Conservation (phyloP, 2,797 vertebrate species). For the Chloroceryle amazona region DNA sequence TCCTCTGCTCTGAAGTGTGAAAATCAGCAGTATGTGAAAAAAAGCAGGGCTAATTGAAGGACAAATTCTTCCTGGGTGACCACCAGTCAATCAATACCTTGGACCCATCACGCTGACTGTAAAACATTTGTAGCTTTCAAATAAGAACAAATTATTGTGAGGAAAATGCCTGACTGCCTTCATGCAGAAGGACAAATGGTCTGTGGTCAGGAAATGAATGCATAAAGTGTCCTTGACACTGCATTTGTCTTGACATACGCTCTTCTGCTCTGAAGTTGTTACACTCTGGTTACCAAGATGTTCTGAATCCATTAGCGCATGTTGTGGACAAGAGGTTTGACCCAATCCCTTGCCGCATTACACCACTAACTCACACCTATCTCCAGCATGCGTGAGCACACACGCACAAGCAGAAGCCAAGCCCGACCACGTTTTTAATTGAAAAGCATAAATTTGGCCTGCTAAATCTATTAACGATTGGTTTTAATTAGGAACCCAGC, state of each 20-base stretch:
- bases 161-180: background rate
- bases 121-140: conserved; percentile 28
- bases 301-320: conserved; percentile 12
- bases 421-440: conserved; percentile 71
- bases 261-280: conserved; percentile 1
- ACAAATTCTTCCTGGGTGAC: conserved; percentile 21
- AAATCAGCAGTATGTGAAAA: background rate
- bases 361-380: background rate
- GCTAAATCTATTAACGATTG: conserved; percentile 85
- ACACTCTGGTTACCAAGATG: background rate
- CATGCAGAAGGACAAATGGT: background rate
- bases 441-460: conserved; percentile 84
- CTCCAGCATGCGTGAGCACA: background rate
- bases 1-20: background rate
- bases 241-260: background rate
- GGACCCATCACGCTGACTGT: background rate
- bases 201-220: background rate
- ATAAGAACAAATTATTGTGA: background rate
- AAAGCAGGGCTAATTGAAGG: conserved; percentile 12
- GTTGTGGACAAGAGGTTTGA: conserved; percentile 5
- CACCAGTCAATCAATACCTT: background rate
- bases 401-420: conserved; percentile 11
- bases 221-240: background rate
- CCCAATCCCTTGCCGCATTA: background rate
- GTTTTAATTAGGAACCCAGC: conserved; percentile 87